Percentiles rank a stretch among this genome's conserved stretches.
These are phyloP conservation scores for Percopsis transmontana DNA, from an alignment of 2,113 vertebrate species.

Conservation along the genomic window DNA sequence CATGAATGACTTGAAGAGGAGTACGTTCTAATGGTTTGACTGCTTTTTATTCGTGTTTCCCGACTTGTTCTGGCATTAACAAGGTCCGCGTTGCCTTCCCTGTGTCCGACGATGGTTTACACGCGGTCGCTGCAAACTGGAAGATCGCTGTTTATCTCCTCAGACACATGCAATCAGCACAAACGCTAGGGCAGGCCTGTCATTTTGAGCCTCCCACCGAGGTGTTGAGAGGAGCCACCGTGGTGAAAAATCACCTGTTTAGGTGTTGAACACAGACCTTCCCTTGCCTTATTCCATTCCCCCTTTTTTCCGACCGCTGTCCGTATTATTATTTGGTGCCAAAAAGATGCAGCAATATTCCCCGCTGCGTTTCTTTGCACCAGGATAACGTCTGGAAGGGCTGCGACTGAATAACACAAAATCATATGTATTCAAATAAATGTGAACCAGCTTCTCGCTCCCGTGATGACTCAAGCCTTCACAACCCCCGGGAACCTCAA, in stretches of 20 bases:
- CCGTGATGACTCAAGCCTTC: constrained; percentile 47
- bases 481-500: constrained; percentile 42
- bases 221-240: constrained; percentile 74
- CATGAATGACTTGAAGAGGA: no score
- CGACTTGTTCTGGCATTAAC: neutral
- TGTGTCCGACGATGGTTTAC: constrained; percentile 57
- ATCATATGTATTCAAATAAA: constrained; percentile 64
- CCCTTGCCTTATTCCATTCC: constrained; percentile 54
- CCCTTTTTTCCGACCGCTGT: constrained; percentile 44
- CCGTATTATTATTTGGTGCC: constrained; percentile 56
- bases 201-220: constrained; percentile 72
- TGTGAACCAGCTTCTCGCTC: constrained; percentile 53
- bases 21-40: constrained; percentile 1
- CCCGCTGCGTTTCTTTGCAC: constrained; percentile 36
- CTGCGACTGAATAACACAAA: constrained; percentile 62
- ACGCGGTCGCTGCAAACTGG: constrained; percentile 64
- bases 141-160: constrained; percentile 75
- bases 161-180: constrained; percentile 75
- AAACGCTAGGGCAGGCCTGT: constrained; percentile 69
- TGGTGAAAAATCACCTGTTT: constrained; percentile 81
- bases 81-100: constrained; percentile 2
- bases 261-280: constrained; percentile 71
- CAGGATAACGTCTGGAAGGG: constrained; percentile 32
- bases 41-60: constrained; percentile 3
- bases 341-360: constrained; percentile 44